These are phyloP conservation scores for Bombus turneri DNA, from an alignment of 1,140 invertebrate genomes.

Conservation along the genomic window DNA sequence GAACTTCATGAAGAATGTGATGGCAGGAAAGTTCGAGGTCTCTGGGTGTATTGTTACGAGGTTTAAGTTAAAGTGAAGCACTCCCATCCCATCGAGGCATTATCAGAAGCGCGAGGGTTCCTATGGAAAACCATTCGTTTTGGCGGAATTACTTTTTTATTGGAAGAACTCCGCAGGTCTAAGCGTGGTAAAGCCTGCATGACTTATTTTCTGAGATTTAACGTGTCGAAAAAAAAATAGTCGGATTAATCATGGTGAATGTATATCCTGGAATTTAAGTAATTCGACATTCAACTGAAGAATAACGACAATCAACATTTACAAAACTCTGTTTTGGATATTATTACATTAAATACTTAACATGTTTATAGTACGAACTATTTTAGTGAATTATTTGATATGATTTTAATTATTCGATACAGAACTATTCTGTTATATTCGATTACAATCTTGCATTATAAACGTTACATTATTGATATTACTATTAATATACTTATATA, in stretches of 20 bases:
- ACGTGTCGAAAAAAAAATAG: neutral
- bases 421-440: neutral
- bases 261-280: neutral
- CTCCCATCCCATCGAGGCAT: constrained; percentile 49
- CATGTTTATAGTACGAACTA: neutral
- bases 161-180: constrained; percentile 22
- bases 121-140: constrained; percentile 61
- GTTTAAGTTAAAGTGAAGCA: constrained; percentile 70
- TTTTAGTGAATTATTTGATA: neutral
- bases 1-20: constrained; percentile 27
- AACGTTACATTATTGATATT: too few species aligned
- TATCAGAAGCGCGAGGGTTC: constrained; percentile 48
- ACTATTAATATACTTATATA: neutral
- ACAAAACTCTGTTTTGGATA: neutral
- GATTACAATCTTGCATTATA: neutral
- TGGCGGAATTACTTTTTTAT: constrained; percentile 69
- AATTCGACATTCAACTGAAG: neutral
- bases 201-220: constrained; percentile 31
- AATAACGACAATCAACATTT: neutral
- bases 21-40: constrained; percentile 21
- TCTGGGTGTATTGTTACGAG: constrained; percentile 60
- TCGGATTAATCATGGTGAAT: neutral
- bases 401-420: neutral
- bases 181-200: constrained; percentile 11
- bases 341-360: neutral